Evolutionary conservation across 1,140 invertebrate species (phyloP), one percentile per base, ranked within the genome.

Genomic region (Cotesia glomerata): DNA sequence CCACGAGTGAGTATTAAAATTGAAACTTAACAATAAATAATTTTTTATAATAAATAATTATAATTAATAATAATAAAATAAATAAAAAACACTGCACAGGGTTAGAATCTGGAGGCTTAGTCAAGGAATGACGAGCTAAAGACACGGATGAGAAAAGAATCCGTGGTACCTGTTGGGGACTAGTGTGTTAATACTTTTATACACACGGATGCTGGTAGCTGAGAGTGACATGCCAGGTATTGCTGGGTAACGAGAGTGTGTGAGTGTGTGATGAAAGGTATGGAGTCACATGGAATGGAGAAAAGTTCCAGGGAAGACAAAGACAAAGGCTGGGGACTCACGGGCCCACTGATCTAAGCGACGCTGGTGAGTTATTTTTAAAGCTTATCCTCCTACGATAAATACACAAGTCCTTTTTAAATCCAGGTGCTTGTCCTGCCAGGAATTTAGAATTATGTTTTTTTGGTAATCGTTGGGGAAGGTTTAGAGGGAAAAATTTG

Each of bases 161-260:
- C 9, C 45, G 64, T 13, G 18, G 32, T 72, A 72, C 64, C 71
- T 67, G 71, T 73, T 73, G 71, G 67, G 34, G 54, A 35, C 64
- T 66, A 2, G 52, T 68, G 52, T 36, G 54, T 68, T 16, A 16
- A 39, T 45, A 39, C 18, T 4, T 64, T 14, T 16, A 5, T 16
- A 45, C 32, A 56, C 65, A 68, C 65, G 52, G 52, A 14, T 16
- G 51, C 35, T 49, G 14, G 13, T 49, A 3, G 4, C 14, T 5
- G 36, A 14, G 39, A 13, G 7, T 26, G 18, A 16, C 39, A n/a
- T 65, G 13, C 52, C 5, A 5, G 52, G 52, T 5, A 54, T 3
- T 51, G 45, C n/a, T 51, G 26, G 26, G 26, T 26, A 26, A 26
- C 26, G 26, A 26, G 26, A 26, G 1, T 26, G 26, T 26, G 26